Evolutionary conservation across 2,113 vertebrate genomes (phyloP).

Genomic region (Apodemus speciosus): DNA sequence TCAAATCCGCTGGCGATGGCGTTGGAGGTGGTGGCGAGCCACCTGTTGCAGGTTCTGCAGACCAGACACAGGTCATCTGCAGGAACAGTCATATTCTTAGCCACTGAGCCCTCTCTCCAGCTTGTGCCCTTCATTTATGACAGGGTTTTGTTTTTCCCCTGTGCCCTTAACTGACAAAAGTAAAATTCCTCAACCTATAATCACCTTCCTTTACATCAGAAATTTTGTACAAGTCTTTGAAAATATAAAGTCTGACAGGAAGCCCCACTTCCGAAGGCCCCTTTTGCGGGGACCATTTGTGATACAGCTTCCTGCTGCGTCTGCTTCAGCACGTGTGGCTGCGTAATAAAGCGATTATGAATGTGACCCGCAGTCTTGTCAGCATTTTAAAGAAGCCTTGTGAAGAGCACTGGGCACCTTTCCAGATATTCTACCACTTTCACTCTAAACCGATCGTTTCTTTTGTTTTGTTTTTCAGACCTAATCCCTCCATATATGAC

Average conservation of each 20-base stretch:
- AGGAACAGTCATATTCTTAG: not conserved
- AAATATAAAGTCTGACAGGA: not conserved
- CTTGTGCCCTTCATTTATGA: not conserved
- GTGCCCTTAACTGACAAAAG: slow-evolving; percentile 5
- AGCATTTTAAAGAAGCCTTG: not conserved
- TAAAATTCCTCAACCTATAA: not conserved
- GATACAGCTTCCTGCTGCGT: not conserved
- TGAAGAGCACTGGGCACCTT: not conserved
- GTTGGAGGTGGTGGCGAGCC: not conserved
- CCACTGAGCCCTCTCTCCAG: not conserved
- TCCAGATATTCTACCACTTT: not conserved
- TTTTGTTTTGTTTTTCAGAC: not conserved
- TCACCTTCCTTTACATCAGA: not conserved
- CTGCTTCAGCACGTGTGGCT: accelerated
- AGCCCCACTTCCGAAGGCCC: not conserved
- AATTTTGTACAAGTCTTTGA: not conserved
- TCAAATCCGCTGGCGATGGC: not conserved
- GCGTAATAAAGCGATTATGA: not conserved
- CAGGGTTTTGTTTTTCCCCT: not conserved
- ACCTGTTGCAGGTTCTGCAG: not conserved
- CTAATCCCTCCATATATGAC: not conserved
- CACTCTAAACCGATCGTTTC: not conserved
- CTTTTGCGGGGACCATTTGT: not conserved
- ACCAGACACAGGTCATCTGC: not conserved
- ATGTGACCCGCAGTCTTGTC: not conserved